phyloP scores from a whole-genome alignment of 2,888 invertebrate genomes.

The Ectemnius continuus region DNA sequence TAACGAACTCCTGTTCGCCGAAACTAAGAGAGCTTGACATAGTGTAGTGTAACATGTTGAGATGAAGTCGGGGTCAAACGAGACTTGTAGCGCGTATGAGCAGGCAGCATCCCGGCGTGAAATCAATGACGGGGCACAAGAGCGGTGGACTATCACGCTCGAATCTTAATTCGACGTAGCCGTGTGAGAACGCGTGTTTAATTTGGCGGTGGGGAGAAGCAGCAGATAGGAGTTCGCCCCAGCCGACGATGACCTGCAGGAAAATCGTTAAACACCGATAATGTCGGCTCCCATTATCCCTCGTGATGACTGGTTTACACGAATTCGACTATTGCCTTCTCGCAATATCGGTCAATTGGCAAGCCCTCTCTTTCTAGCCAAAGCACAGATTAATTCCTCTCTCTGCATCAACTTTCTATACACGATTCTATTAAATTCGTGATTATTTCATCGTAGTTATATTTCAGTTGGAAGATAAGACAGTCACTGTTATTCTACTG shows the following conservation, averaged over 20 bases:
- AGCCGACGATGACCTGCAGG: conserved; percentile 54
- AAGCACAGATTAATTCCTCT: too few species aligned
- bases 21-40: too few species aligned
- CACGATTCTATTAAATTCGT: too few species aligned
- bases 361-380: too few species aligned
- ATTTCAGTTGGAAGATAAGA: too few species aligned
- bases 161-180: conserved; percentile 55
- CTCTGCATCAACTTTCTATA: too few species aligned
- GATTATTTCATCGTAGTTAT: too few species aligned
- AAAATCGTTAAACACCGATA: conserved; percentile 49
- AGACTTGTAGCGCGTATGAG: neutral
- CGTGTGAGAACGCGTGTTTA: conserved; percentile 53
- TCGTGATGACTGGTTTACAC: neutral
- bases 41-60: neutral
- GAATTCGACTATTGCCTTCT: neutral
- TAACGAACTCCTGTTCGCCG: too few species aligned
- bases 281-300: conserved; percentile 30
- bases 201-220: conserved; percentile 28
- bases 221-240: conserved; percentile 4
- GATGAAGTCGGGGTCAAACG: neutral
- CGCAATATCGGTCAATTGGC: too few species aligned
- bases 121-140: conserved; percentile 57
- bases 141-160: conserved; percentile 46
- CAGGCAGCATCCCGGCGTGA: conserved; percentile 42
- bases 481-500: too few species aligned